These are phyloP conservation scores for Coreius guichenoti DNA, from an alignment of 2,797 vertebrate species.

Conservation along the genomic window DNA sequence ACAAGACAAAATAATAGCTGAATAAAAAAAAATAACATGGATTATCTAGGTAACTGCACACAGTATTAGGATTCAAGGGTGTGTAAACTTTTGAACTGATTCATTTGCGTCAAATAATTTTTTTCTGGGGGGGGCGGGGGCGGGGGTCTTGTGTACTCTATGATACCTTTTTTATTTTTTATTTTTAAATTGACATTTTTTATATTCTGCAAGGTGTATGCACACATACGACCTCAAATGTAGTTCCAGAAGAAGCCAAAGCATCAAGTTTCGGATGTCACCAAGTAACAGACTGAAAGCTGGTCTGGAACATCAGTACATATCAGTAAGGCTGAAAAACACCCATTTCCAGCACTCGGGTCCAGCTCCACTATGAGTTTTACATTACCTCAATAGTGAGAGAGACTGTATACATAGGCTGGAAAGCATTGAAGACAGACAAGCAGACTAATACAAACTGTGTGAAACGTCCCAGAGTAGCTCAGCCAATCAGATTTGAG, in stretches of 20 bases:
- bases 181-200: not conserved
- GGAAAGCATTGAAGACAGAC: not conserved
- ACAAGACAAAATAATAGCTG: not conserved
- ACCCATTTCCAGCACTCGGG: not conserved
- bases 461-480: not conserved
- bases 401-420: not conserved
- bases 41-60: not conserved
- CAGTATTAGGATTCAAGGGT: not conserved
- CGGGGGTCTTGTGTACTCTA: not conserved
- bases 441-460: not conserved
- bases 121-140: too few species aligned
- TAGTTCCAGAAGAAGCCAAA: not conserved
- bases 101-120: not conserved
- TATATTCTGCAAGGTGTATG: not conserved
- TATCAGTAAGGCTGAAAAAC: not conserved
- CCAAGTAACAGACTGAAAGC: not conserved
- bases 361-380: not conserved
- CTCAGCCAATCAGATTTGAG: constrained; percentile 8
- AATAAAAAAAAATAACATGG: not conserved
- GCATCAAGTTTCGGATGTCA: not conserved
- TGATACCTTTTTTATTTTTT: not conserved
- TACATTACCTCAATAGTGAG: not conserved
- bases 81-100: not conserved
- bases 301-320: not conserved
- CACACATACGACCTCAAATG: not conserved